phyloP scores from a whole-genome alignment of 2,888 invertebrate species.

The Lithodes maja region DNA sequence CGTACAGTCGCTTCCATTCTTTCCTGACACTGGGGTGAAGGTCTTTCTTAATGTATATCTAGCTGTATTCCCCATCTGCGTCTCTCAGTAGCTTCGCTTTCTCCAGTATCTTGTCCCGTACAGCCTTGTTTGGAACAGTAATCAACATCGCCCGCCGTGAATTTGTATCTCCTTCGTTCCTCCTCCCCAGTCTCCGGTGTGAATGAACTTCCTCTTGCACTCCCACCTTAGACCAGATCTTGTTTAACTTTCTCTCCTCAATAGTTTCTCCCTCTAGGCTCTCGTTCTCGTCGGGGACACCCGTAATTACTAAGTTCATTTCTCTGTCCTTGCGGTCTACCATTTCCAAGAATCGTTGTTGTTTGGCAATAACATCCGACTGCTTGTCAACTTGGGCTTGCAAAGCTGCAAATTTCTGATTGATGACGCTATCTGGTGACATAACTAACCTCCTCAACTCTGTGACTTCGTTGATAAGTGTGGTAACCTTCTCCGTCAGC shows the following conservation, averaged over 20 bases:
- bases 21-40: conserved; percentile 3
- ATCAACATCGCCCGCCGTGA: background rate
- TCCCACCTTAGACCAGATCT: conserved; percentile 4
- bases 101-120: background rate
- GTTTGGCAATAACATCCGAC: background rate
- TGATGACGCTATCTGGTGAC: background rate
- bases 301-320: conserved; percentile 1
- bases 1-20: conserved; percentile 8
- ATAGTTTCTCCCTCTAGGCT: background rate
- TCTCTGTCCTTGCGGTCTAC: conserved; percentile 2
- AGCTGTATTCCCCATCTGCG: background rate
- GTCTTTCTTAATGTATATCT: conserved; percentile 19
- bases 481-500: background rate
- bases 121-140: background rate
- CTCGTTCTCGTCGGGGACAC: conserved; percentile 8
- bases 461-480: background rate
- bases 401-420: background rate
- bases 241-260: conserved; percentile 1
- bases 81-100: conserved; percentile 4
- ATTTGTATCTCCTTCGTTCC: background rate
- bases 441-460: background rate
- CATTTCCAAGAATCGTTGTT: conserved; percentile 3
- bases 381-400: background rate
- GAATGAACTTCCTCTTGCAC: background rate
- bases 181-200: conserved; percentile 22